These are phyloP conservation scores for Drosophila punjabiensis DNA, from an alignment of 1,140 invertebrate genomes.

Conservation along the genomic window DNA sequence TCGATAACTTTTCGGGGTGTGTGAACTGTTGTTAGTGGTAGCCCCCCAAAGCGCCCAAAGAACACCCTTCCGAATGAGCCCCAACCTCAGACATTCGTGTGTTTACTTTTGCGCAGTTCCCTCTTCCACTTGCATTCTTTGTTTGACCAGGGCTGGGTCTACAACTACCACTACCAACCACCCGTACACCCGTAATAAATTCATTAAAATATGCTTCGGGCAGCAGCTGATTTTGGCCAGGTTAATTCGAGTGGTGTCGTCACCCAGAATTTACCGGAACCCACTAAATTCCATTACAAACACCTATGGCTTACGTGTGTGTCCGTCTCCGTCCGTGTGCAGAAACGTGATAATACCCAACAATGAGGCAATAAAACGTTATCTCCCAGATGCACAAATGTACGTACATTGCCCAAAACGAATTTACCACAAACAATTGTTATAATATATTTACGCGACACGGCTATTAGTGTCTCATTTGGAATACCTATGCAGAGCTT, in stretches of 20 bases:
- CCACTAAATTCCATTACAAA: slow-evolving; percentile 21
- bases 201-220: slow-evolving; percentile 20
- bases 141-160: slow-evolving; percentile 37
- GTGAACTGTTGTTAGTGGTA: slow-evolving; percentile 21
- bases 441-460: slow-evolving; percentile 20
- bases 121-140: slow-evolving; percentile 37
- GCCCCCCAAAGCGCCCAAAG: neutral
- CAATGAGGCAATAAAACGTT: slow-evolving; percentile 30
- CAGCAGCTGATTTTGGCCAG: slow-evolving; percentile 30
- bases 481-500: slow-evolving; percentile 4
- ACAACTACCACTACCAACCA: neutral
- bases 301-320: neutral
- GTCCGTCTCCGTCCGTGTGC: slow-evolving; percentile 8
- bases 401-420: neutral
- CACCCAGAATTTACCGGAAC: slow-evolving; percentile 20
- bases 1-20: slow-evolving; percentile 36
- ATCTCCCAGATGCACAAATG: slow-evolving; percentile 16
- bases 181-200: slow-evolving; percentile 8
- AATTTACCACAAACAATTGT: slow-evolving; percentile 13
- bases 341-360: slow-evolving; percentile 28
- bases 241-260: slow-evolving; percentile 37
- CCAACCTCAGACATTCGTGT: slow-evolving; percentile 27
- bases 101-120: slow-evolving; percentile 63
- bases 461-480: slow-evolving; percentile 21
- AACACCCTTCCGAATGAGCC: neutral